Evolutionary conservation across 30 jellyfish, hydroid and myxozoan genomes (phyloP).

Genomic region (Aurelia coerulea): DNA sequence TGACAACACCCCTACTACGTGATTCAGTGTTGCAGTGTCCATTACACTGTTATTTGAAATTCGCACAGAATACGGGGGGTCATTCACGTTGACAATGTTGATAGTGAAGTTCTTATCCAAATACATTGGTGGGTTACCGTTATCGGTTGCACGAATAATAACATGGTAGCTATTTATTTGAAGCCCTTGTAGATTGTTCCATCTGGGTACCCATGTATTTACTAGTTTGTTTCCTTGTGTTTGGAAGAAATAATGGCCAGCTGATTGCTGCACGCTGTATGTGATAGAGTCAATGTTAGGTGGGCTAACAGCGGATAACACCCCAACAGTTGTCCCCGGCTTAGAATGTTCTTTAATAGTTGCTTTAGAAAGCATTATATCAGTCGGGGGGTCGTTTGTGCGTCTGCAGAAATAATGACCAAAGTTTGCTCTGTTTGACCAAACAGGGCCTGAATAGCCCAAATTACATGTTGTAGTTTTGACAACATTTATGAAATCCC

Average conservation of each 20-base stretch:
- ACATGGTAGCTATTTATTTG: conserved; percentile 25
- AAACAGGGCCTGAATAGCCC: conserved; percentile 1
- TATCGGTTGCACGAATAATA: conserved; percentile 80
- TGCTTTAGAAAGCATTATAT: conserved; percentile 41
- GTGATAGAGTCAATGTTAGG: conserved; percentile 23
- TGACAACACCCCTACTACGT: conserved; percentile 78
- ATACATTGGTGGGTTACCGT: conserved; percentile 82
- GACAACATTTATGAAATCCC: conserved; percentile 29
- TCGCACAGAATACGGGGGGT: conserved; percentile 81
- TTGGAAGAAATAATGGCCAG: conserved; percentile 54
- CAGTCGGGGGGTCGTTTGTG: conserved; percentile 85
- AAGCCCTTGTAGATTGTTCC: conserved; percentile 54
- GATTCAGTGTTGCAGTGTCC: conserved; percentile 62
- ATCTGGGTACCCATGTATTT: conserved; percentile 71
- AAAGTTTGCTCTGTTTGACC: conserved; percentile 26
- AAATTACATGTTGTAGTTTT: conserved; percentile 39
- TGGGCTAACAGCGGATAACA: conserved; percentile 50
- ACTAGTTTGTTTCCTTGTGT: conserved; percentile 47
- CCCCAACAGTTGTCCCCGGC: conserved; percentile 70
- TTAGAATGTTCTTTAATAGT: conserved; percentile 80
- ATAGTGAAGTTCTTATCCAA: conserved; percentile 58
- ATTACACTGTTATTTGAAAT: conserved; percentile 60
- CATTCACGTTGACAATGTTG: conserved; percentile 72
- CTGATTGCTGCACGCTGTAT: conserved; percentile 52
- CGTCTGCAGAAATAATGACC: conserved; percentile 78